phyloP scores from a whole-genome alignment of 2,797 vertebrate species.

The Micropoecilia bifurca region DNA sequence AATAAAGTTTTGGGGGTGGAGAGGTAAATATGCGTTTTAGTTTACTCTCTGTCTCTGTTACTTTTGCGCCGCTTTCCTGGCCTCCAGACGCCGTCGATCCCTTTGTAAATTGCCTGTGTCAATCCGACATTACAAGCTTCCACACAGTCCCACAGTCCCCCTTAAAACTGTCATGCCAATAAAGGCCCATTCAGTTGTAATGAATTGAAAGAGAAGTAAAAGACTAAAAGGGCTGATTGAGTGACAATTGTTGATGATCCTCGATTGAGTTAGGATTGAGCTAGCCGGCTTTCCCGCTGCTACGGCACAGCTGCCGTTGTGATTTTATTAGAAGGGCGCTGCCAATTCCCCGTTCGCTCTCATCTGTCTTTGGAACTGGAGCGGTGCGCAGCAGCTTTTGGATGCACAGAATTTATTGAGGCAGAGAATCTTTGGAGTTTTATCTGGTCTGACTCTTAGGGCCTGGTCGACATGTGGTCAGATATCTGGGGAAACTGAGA shows the following conservation, averaged over 20 bases:
- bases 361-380: constrained; percentile 17
- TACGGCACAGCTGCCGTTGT: constrained; percentile 25
- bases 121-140: constrained; percentile 61
- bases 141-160: constrained; percentile 56
- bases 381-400: constrained; percentile 4
- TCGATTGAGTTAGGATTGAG: constrained; percentile 73
- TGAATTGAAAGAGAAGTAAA: constrained; percentile 70
- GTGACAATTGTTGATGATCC: constrained; percentile 74
- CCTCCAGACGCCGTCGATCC: constrained; percentile 60
- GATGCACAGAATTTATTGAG: not conserved
- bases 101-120: constrained; percentile 70
- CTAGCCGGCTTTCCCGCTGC: constrained; percentile 23
- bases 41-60: constrained; percentile 55
- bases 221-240: constrained; percentile 73
- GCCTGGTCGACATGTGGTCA: not conserved
- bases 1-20: constrained; percentile 4
- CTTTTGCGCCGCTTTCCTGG: constrained; percentile 58
- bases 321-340: constrained; percentile 23
- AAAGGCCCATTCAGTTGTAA: constrained; percentile 73
- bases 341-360: constrained; percentile 22
- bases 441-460: not conserved
- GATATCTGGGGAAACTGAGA: no score
- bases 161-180: constrained; percentile 74
- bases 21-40: no score
- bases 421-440: not conserved